These are phyloP conservation scores for Ophion ventricosus DNA, from an alignment of 2,888 invertebrate genomes.

Conservation along the genomic window DNA sequence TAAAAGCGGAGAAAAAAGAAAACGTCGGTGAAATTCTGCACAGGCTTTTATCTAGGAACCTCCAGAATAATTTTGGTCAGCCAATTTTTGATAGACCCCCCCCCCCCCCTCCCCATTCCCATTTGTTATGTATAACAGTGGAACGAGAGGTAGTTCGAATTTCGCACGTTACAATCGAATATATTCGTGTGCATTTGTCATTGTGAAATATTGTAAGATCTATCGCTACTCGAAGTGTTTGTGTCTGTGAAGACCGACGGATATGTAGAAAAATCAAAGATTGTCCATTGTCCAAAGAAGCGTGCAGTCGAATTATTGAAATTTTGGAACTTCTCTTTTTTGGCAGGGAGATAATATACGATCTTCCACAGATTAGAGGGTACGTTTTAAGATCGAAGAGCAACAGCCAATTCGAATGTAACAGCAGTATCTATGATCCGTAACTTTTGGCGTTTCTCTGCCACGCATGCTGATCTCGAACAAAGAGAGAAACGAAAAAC, in stretches of 20 bases:
- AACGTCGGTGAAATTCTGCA: slow-evolving; percentile 42
- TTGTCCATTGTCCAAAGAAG: slow-evolving; percentile 48
- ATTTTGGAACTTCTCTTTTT: slow-evolving; percentile 50
- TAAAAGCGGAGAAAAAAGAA: slow-evolving; percentile 37
- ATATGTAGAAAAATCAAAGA: slow-evolving; percentile 11
- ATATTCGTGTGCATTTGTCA: slow-evolving; percentile 64
- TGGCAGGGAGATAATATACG: slow-evolving; percentile 51
- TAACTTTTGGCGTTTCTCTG: slow-evolving; percentile 46
- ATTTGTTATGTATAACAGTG: slow-evolving; percentile 55
- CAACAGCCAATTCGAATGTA: slow-evolving; percentile 41
- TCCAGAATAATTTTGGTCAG: slow-evolving; percentile 57
- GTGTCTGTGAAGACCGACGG: slow-evolving; percentile 59
- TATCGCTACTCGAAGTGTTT: slow-evolving; percentile 60
- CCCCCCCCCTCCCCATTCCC: too few relatives aligned
- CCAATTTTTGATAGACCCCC: slow-evolving; percentile 46
- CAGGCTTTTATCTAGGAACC: slow-evolving; percentile 45
- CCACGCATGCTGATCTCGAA: slow-evolving; percentile 49
- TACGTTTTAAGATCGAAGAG: slow-evolving; percentile 35
- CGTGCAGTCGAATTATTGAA: slow-evolving; percentile 38
- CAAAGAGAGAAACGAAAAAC: slow-evolving; percentile 29
- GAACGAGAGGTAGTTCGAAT: slow-evolving; percentile 27
- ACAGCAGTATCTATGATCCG: slow-evolving; percentile 40
- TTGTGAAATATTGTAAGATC: slow-evolving; percentile 58
- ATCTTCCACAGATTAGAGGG: slow-evolving; percentile 67
- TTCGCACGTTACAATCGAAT: slow-evolving; percentile 54